Evolutionary conservation across 2,113 vertebrate genomes (phyloP).

Genomic region (Macroglossus sobrinus): DNA sequence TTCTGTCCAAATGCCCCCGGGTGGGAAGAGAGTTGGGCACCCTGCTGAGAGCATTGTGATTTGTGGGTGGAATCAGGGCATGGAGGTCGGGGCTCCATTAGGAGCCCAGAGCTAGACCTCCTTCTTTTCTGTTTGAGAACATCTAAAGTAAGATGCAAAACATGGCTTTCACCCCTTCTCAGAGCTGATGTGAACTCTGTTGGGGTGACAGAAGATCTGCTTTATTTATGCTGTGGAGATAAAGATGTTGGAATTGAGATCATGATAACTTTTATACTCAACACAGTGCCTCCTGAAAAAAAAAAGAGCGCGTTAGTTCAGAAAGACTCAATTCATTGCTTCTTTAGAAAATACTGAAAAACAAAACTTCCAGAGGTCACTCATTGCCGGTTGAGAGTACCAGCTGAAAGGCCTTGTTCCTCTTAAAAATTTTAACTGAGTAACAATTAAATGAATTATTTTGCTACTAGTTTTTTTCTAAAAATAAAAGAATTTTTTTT

Average conservation of each 20-base stretch:
- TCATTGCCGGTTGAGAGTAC: not conserved
- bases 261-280: not conserved
- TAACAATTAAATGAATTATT: not conserved
- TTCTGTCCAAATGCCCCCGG: not conserved
- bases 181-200: not conserved
- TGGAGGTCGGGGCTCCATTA: not conserved
- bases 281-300: not conserved
- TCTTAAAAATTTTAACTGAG: not conserved
- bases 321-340: not conserved
- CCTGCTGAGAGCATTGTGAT: not conserved
- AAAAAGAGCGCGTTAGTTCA: not conserved
- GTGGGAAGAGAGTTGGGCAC: not conserved
- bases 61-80: not conserved
- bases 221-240: not conserved
- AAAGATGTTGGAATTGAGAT: not conserved
- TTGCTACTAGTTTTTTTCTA: not conserved
- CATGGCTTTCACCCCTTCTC: not conserved
- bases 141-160: not conserved
- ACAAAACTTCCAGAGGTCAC: not conserved
- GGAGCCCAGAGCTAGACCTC: not conserved
- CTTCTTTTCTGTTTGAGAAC: not conserved
- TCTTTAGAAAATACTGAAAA: not conserved
- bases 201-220: not conserved
- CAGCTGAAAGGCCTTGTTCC: not conserved
- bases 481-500: not conserved